Conservation (phyloP, 2,888 invertebrate species). For the Apodemia hepburni region DNA sequence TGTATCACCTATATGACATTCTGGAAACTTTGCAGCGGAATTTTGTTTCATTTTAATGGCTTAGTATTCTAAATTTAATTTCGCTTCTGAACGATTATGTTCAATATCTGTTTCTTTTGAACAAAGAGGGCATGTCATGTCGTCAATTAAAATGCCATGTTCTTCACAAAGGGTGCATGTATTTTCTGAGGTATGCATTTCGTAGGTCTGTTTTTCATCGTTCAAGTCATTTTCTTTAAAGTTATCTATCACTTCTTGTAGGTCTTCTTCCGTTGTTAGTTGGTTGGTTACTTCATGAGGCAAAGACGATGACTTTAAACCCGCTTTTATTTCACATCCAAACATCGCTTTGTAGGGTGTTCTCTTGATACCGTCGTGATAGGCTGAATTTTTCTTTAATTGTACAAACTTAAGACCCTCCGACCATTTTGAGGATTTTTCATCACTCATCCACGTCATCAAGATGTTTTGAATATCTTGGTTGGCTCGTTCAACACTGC, state of each 20-base stretch:
- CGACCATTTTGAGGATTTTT: too few species aligned
- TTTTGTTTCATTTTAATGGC: too few species aligned
- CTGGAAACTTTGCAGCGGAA: too few species aligned
- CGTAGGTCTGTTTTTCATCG: not conserved
- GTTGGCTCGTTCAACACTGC: not conserved
- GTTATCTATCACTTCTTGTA: not conserved
- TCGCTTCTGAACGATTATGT: not conserved
- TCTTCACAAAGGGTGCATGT: not conserved
- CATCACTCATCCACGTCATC: too few species aligned
- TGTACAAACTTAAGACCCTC: too few species aligned
- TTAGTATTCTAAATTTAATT: too few species aligned
- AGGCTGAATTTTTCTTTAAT: too few species aligned
- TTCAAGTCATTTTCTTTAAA: slow-evolving; percentile 1
- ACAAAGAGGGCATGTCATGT: not conserved
- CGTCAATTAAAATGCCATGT: not conserved
- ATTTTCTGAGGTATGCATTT: not conserved
- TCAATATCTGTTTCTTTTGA: not conserved
- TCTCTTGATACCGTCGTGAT: not conserved
- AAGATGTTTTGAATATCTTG: not conserved
- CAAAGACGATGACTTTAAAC: not conserved
- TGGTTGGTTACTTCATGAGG: not conserved
- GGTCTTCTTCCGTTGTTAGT: not conserved
- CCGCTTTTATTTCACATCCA: not conserved
- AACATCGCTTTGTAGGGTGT: not conserved
- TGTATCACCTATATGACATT: too few species aligned